Conservation (phyloP, 2,797 vertebrate species). For the Taenioides sp. region DNA sequence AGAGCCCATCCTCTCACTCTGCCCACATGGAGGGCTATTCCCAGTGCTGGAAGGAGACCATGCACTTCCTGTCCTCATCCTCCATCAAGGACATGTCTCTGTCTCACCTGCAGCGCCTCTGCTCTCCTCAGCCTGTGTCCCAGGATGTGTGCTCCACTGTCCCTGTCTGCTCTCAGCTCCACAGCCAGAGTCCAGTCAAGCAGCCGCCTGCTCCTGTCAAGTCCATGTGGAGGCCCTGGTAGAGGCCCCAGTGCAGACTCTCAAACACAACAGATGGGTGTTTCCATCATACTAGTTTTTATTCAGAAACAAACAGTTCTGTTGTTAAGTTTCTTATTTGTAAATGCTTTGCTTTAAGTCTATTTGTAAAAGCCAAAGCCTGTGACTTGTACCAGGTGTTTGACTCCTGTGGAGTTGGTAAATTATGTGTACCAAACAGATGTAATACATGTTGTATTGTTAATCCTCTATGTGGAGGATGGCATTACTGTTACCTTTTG, state of each 20-base stretch:
- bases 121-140: conserved; percentile 28
- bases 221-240: conserved; percentile 67
- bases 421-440: no score
- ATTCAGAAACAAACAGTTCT: no score
- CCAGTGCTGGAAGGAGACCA: conserved; percentile 71
- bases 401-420: no score
- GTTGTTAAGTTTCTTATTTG: no score
- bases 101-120: conserved; percentile 19
- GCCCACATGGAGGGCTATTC: conserved; percentile 76
- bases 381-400: no score
- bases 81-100: conserved; percentile 54
- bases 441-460: no score
- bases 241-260: conserved; percentile 23
- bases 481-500: no score
- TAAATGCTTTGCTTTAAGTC: no score
- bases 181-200: conserved; percentile 43
- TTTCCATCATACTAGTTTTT: conserved; percentile 13
- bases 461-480: no score
- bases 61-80: conserved; percentile 71
- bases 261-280: background rate
- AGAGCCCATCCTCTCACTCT: conserved; percentile 34
- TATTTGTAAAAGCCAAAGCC: no score
- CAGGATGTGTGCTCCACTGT: conserved; percentile 21
- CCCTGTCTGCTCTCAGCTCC: conserved; percentile 30
- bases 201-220: conserved; percentile 27